Base-by-base conservation (phyloP, 2,888 invertebrate genomes). In the Oscheius sp. region DNA sequence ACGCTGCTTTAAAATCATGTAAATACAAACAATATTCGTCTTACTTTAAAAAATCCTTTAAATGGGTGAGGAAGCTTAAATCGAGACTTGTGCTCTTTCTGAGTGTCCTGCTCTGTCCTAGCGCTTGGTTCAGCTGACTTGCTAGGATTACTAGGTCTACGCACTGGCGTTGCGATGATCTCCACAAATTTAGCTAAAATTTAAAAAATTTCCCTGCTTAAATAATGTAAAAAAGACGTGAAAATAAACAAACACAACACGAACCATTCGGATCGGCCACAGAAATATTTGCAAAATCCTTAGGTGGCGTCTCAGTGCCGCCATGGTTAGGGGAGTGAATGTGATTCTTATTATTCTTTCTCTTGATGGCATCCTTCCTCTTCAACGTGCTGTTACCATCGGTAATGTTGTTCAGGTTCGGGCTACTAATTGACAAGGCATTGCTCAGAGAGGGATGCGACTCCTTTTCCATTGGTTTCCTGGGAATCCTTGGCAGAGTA, bases 391-490 rank as follows among this genome's bases (percentile, higher is more conserved):
- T 27, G 41, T 52, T 29, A 6, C 35, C 58, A 27, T 58, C 56
- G 35, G 53, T 35, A 21, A 56, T 49, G 2, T 74, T 72, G 53
- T 71, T 73, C 18, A 80, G 69, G 52, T 80, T 76, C n/a, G 80
- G 80, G 66, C 75, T 78, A 29, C 75, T 75, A 25, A 72, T 25
- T 7, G 80, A 80, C 29, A 66, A 76, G 9, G 72, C 53, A 23
- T 63, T 63, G 49, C 27, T 43, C 21, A 75, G 35, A 2, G 69
- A 45, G 3, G 29, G 49, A 27, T 63, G 71, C 13, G 49, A 27
- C 18, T 29, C 63, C 13, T 46, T 18, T 16, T 52, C 52, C 21
- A 45, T 25, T 18, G 52, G 59, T 35, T 66, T 66, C 35, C 35
- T 27, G 9, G 66, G 66, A 13, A 66, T 66, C 27, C 66, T 25